These are phyloP conservation scores for Psococerastis gibbosa DNA, from an alignment of 2,888 invertebrate genomes.

Conservation along the genomic window DNA sequence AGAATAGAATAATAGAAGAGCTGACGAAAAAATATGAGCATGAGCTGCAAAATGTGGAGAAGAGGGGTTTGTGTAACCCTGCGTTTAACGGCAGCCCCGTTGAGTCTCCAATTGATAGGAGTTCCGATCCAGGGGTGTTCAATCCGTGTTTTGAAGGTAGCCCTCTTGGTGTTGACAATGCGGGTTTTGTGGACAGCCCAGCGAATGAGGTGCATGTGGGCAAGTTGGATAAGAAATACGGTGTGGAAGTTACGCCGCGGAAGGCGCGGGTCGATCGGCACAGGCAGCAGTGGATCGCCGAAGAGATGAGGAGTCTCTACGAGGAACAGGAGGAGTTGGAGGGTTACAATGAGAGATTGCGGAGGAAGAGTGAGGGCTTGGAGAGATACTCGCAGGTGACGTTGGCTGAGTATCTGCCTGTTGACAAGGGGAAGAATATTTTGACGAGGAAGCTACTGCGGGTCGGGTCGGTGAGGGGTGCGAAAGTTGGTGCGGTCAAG, in stretches of 20 bases:
- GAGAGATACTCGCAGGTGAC: background rate
- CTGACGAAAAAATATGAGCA: background rate
- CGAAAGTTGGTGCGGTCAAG: conserved; percentile 10
- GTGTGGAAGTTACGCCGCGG: background rate
- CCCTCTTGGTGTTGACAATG: background rate
- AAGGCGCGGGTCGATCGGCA: background rate
- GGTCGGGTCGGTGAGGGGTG: conserved; percentile 20
- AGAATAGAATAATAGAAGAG: background rate
- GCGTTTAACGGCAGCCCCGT: background rate
- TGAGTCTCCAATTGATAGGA: too few species aligned
- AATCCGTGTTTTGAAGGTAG: background rate
- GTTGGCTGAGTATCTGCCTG: background rate
- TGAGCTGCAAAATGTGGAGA: background rate
- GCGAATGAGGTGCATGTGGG: too few species aligned
- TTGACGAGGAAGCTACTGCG: conserved; percentile 15
- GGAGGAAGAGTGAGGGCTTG: too few species aligned
- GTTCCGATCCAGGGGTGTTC: too few species aligned
- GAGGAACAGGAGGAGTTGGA: background rate
- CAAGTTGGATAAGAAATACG: background rate
- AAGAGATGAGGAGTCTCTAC: background rate
- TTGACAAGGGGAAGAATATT: background rate
- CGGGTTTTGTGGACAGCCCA: background rate
- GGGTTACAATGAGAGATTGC: too few species aligned
- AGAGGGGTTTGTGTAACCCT: background rate
- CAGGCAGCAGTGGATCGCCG: background rate